Base-by-base conservation (phyloP, 2,888 invertebrate genomes). In the Papilio elwesi region DNA sequence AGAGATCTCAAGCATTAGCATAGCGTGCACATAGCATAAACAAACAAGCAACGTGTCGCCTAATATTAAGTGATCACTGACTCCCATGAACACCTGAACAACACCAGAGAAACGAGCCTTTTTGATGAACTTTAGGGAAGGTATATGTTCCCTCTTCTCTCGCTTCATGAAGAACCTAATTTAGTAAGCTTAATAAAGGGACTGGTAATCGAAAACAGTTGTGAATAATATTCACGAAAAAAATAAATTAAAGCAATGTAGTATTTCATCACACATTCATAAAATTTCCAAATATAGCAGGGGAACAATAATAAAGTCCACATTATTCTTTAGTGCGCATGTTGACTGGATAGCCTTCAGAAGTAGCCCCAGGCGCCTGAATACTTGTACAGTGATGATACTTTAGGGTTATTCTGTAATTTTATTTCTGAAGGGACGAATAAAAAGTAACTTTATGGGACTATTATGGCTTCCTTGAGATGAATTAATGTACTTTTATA, bases 301-400 rank as follows among this genome's bases (percentile, higher is more conserved):
- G 59, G 48, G 74, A 77, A 74, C 72, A 68, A 77, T 74, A 65
- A 76, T 76, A 78, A 77, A 85, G 79, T 90, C 91, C 86, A 89
- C 73, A 78, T 76, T 81, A 87, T 83, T 82, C 81, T 86, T 82
- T 83, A 82, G 80, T 74, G 76, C 77, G 59, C 62, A 57, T 57
- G 80, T 78, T 78, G 81, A 86, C 83, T 81, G 80, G 88, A 76
- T 87, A 75, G 84, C 91, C 91, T 91, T 91, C 90, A 83, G 80
- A 75, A 76, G 77, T 81, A 81, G 87, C 91, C 88, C 78, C 84
- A 79, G 88, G 91, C 90, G 86, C 81, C 84, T 82, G 83, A 86
- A 87, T 87, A 83, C 82, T 84, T 84, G 83, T 83, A 81, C 83
- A 78, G 79, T 77, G 83, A 85, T 83, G 83, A 81, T 78, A 80